Evolutionary conservation across 2,888 invertebrate species (phyloP).

Genomic region (Acanthosepion esculentum): DNA sequence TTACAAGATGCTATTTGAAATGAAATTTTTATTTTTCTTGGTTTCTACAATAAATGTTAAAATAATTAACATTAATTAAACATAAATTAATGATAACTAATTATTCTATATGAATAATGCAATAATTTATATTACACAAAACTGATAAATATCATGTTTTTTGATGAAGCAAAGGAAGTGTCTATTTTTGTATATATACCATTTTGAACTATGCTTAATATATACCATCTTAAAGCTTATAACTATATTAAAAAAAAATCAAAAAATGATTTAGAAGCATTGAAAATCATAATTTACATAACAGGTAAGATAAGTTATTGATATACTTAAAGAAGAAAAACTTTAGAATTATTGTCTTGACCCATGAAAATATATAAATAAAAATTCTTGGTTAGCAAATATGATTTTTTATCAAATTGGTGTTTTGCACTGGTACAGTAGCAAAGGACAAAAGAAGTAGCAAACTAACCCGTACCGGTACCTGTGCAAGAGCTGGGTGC

Average conservation of each 20-base stretch:
- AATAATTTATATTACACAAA: not conserved
- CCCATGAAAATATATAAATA: not conserved
- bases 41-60: not conserved
- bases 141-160: not conserved
- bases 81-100: not conserved
- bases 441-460: constrained; percentile 52
- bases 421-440: constrained; percentile 56
- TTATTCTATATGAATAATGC: not conserved
- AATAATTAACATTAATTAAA: not conserved
- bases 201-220: not conserved
- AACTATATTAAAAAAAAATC: not conserved
- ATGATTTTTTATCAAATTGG: not conserved
- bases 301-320: constrained; percentile 37
- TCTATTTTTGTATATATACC: not conserved
- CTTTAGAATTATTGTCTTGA: not conserved
- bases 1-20: not conserved
- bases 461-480: constrained; percentile 76
- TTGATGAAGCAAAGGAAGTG: not conserved
- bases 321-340: not conserved
- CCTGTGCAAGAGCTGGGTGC: constrained; percentile 96
- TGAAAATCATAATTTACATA: not conserved
- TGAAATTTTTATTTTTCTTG: not conserved
- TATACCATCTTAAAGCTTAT: not conserved
- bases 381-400: not conserved
- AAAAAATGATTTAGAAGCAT: not conserved